Percentiles rank a stretch among this genome's conserved stretches.
Conservation (phyloP, 2,888 invertebrate genomes). For the Furcula furcula region DNA sequence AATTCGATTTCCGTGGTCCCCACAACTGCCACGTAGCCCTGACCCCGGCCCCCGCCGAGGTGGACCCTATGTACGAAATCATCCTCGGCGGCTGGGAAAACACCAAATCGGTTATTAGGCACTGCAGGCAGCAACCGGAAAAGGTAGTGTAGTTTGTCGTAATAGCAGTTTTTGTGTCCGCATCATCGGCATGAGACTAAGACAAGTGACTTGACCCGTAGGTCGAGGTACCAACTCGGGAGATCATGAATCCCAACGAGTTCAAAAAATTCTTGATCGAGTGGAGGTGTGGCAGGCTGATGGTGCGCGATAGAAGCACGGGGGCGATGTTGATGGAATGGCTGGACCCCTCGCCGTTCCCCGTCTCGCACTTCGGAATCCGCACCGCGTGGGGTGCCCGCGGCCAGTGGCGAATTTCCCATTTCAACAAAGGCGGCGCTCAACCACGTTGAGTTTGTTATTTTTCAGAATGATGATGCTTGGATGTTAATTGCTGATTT, state of each 20-base stretch:
- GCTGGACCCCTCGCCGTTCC: slow-evolving; percentile 82
- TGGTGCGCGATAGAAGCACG: slow-evolving; percentile 69
- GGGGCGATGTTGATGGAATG: slow-evolving; percentile 82
- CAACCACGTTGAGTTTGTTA: slow-evolving; percentile 65
- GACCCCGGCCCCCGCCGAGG: slow-evolving; percentile 75
- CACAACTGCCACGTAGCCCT: slow-evolving; percentile 85
- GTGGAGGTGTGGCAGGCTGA: slow-evolving; percentile 80
- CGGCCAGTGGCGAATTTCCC: slow-evolving; percentile 83
- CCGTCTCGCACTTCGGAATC: slow-evolving; percentile 83
- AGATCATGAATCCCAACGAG: slow-evolving; percentile 79
- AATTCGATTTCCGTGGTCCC: slow-evolving; percentile 82
- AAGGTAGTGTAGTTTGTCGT: slow-evolving; percentile 72
- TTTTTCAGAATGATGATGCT: slow-evolving; percentile 40
- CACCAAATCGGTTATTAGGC: slow-evolving; percentile 83
- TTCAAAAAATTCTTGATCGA: slow-evolving; percentile 79
- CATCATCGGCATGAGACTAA: slow-evolving; percentile 10
- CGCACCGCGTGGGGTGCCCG: slow-evolving; percentile 85
- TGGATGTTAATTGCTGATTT: slow-evolving; percentile 54
- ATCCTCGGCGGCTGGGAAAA: slow-evolving; percentile 87
- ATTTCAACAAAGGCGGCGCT: slow-evolving; percentile 47
- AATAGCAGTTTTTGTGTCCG: slow-evolving; percentile 25
- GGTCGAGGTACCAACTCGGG: slow-evolving; percentile 82
- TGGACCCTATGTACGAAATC: slow-evolving; percentile 84
- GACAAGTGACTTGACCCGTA: slow-evolving; percentile 44
- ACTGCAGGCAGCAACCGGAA: slow-evolving; percentile 83